Conservation (phyloP, 1,140 invertebrate species). For the Drosophila micromelanica region DNA sequence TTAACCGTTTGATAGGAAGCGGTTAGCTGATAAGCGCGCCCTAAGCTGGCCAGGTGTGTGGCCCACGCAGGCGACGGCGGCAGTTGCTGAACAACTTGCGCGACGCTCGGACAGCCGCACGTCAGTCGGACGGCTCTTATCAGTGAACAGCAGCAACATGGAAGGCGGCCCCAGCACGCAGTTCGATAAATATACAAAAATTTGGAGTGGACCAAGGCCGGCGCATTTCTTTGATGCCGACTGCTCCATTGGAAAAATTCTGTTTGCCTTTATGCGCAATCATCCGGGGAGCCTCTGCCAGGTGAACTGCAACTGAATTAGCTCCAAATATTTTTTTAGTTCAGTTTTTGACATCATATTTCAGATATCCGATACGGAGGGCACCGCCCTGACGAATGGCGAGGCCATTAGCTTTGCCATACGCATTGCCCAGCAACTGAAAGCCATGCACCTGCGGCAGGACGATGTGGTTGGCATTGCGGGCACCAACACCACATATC, state of each 20-base stretch:
- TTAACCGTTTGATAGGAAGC: constrained; percentile 54
- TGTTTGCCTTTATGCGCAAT: constrained; percentile 79
- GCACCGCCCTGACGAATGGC: constrained; percentile 76
- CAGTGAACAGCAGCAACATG: constrained; percentile 58
- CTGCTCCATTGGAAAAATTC: constrained; percentile 80
- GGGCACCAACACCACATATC: constrained; percentile 71
- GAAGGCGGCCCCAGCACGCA: constrained; percentile 68
- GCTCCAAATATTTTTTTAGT: neutral
- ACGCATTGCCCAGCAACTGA: constrained; percentile 76
- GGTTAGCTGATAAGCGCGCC: constrained; percentile 58
- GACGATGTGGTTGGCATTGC: constrained; percentile 79
- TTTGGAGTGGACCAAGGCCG: constrained; percentile 81
- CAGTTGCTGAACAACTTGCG: constrained; percentile 58
- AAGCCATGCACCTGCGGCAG: constrained; percentile 63
- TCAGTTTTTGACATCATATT: neutral
- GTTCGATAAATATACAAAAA: constrained; percentile 83
- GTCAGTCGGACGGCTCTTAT: constrained; percentile 51
- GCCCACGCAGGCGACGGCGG: constrained; percentile 30
- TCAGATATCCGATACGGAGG: constrained; percentile 76
- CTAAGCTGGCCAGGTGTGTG: constrained; percentile 12
- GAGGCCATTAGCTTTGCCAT: constrained; percentile 79
- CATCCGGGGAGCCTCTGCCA: constrained; percentile 75
- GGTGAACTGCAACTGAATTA: constrained; percentile 27
- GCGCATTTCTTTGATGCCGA: constrained; percentile 76
- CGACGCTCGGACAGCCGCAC: constrained; percentile 41